These are phyloP conservation scores for Cygnus atratus DNA, from an alignment of 2,113 vertebrate species.

Conservation along the genomic window DNA sequence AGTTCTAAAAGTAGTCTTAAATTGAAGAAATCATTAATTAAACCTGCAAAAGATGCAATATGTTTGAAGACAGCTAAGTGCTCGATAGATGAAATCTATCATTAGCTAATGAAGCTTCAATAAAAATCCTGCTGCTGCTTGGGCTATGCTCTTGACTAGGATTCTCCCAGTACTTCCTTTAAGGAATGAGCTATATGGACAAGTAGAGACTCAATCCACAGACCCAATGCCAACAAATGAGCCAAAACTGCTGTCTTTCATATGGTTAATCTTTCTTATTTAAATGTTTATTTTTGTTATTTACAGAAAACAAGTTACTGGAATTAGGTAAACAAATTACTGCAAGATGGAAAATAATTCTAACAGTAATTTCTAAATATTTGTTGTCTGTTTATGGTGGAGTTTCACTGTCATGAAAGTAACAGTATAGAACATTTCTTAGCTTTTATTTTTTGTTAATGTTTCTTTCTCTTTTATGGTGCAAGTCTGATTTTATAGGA, in stretches of 20 bases:
- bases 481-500: neutral
- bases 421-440: neutral
- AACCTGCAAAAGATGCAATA: conserved; percentile 11
- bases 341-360: neutral
- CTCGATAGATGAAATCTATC: neutral
- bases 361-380: neutral
- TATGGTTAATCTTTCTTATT: neutral
- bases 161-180: neutral
- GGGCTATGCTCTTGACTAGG: neutral
- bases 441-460: neutral
- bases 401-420: neutral
- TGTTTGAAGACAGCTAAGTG: neutral
- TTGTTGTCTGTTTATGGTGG: neutral
- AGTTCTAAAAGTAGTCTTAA: neutral
- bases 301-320: neutral
- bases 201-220: neutral
- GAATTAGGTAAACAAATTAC: neutral
- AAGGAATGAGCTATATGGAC: neutral
- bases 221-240: neutral
- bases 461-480: neutral
- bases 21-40: conserved; percentile 45
- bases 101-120: neutral
- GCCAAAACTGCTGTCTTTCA: neutral
- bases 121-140: neutral
- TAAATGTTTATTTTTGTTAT: neutral